phyloP scores from a whole-genome alignment of 1,140 invertebrate genomes.

The Chrysopa pallens region DNA sequence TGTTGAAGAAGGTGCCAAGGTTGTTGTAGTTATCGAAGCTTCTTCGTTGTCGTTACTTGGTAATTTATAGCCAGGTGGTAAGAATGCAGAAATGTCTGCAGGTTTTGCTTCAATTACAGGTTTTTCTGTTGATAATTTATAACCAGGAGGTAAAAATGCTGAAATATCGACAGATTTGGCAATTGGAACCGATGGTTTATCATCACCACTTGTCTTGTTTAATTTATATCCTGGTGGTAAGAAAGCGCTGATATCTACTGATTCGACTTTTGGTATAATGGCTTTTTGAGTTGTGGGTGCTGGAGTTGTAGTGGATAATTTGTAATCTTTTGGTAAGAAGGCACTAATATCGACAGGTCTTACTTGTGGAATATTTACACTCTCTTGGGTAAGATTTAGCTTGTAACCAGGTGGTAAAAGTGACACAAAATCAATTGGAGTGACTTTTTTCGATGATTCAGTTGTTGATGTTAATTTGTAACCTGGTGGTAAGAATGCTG shows the following conservation, averaged over 20 bases:
- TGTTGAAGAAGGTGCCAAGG: slow-evolving; percentile 19
- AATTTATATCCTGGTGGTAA: slow-evolving; percentile 38
- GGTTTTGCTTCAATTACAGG: slow-evolving; percentile 1
- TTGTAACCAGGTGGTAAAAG: slow-evolving; percentile 29
- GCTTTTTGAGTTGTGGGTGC: slow-evolving; percentile 19
- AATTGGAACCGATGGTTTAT: slow-evolving; percentile 12
- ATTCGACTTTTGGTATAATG: slow-evolving; percentile 24
- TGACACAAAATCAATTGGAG: slow-evolving; percentile 27
- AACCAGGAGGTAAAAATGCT: slow-evolving; percentile 38
- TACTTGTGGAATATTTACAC: slow-evolving; percentile 25
- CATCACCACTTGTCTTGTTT: slow-evolving; percentile 14
- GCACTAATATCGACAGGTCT: slow-evolving; percentile 34
- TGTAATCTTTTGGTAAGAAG: slow-evolving; percentile 37
- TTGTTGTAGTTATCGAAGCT: slow-evolving; percentile 6
- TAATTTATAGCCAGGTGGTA: slow-evolving; percentile 39
- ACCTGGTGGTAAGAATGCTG: slow-evolving; percentile 39
- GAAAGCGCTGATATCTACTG: slow-evolving; percentile 34
- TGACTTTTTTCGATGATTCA: slow-evolving; percentile 19
- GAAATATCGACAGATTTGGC: slow-evolving; percentile 22
- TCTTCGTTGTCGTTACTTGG: neutral
- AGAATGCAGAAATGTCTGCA: slow-evolving; percentile 13
- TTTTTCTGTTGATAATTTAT: slow-evolving; percentile 17
- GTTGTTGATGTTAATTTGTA: slow-evolving; percentile 26
- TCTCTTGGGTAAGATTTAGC: slow-evolving; percentile 13
- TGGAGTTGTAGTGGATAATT: slow-evolving; percentile 17